phyloP scores from a whole-genome alignment of 2,888 invertebrate genomes.

The Acutogordius australiensis region DNA sequence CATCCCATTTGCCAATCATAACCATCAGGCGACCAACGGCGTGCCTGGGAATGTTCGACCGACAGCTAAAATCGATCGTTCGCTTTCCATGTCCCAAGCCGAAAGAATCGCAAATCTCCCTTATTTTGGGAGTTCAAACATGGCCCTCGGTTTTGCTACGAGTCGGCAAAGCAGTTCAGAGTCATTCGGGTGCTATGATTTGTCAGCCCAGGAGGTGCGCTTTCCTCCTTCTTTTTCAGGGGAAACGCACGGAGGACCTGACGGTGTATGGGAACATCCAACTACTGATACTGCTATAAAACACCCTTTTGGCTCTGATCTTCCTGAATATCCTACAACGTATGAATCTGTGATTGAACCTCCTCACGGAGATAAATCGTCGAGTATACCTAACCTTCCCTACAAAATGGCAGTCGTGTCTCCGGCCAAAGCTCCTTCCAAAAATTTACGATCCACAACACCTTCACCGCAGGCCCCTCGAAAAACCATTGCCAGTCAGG shows the following conservation, averaged over 20 bases:
- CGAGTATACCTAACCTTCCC: background rate
- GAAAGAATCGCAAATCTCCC: background rate
- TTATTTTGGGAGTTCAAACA: background rate
- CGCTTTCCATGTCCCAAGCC: background rate
- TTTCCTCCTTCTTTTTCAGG: too few species aligned
- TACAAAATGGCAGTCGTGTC: background rate
- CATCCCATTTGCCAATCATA: too few species aligned
- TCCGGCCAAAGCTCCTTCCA: background rate
- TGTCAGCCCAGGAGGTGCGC: background rate
- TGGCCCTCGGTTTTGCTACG: background rate
- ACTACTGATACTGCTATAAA: background rate
- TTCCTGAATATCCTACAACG: too few species aligned
- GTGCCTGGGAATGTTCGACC: background rate
- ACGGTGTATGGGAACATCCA: background rate
- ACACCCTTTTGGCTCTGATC: too few species aligned
- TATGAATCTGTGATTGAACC: too few species aligned
- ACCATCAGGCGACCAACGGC: background rate
- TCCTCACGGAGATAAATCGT: background rate
- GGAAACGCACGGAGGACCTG: background rate
- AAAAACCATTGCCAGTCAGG: background rate
- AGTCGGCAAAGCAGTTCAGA: conserved; percentile 4
- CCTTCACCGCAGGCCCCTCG: background rate
- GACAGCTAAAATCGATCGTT: background rate
- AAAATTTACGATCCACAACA: background rate
- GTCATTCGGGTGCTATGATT: background rate